Percentiles rank a stretch among this genome's conserved stretches.
Evolutionary conservation across 1,140 invertebrate species (phyloP).

Genomic region (Drosophila mojavensis): DNA sequence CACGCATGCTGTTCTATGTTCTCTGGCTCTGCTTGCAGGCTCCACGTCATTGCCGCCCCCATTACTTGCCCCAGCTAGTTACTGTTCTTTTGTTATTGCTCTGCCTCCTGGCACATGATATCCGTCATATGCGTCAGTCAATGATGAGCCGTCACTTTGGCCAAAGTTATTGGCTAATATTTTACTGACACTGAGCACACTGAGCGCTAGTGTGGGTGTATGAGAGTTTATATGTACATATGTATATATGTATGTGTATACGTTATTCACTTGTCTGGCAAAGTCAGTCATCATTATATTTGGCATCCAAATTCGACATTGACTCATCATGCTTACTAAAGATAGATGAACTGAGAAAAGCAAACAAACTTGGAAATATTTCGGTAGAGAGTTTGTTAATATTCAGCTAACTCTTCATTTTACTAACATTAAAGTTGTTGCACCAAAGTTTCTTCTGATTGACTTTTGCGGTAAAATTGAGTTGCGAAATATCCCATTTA

Average conservation of each 20-base stretch:
- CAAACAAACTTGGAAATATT: background rate
- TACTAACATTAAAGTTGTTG: too few relatives aligned
- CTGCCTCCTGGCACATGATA: constrained; percentile 26
- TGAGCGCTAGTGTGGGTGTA: background rate
- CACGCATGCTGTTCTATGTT: constrained; percentile 31
- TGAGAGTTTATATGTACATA: background rate
- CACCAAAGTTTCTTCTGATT: too few relatives aligned
- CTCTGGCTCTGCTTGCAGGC: background rate
- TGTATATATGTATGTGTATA: background rate
- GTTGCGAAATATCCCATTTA: too few relatives aligned
- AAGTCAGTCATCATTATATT: constrained; percentile 22
- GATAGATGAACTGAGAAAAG: background rate
- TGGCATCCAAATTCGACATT: constrained; percentile 6
- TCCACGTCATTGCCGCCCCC: background rate
- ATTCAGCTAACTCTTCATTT: too few relatives aligned
- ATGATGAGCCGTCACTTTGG: constrained; percentile 25
- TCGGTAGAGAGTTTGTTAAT: too few relatives aligned
- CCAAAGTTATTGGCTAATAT: constrained; percentile 38
- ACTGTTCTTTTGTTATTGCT: constrained; percentile 18
- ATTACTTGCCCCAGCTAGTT: constrained; percentile 16
- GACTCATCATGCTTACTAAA: background rate
- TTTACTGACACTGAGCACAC: constrained; percentile 7
- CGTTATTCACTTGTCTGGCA: constrained; percentile 12
- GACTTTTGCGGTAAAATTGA: too few relatives aligned
- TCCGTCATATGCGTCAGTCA: constrained; percentile 59